These are phyloP conservation scores for Mus spicilegus DNA, from an alignment of 2,113 vertebrate genomes.

Conservation along the genomic window DNA sequence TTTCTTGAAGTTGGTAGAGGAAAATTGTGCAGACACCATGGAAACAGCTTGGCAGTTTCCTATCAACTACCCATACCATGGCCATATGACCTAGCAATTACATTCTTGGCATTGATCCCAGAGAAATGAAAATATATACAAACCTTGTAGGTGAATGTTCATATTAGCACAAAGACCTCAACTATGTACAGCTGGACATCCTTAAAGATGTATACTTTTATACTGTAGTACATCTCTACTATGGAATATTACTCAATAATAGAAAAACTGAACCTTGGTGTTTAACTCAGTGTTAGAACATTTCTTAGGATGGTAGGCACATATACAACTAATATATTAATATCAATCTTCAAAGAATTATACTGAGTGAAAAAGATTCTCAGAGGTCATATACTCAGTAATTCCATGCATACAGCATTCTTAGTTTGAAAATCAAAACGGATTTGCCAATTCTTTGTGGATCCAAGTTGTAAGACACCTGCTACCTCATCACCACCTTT, in stretches of 20 bases:
- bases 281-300: background rate
- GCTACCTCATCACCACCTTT: background rate
- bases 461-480: background rate
- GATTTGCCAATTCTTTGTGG: background rate
- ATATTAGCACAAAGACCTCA: background rate
- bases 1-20: slow-evolving; percentile 4
- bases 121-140: slow-evolving; percentile 9
- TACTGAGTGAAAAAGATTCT: background rate
- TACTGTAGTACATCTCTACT: background rate
- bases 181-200: background rate
- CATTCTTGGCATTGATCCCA: slow-evolving; percentile 17
- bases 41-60: slow-evolving; percentile 52
- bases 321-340: background rate
- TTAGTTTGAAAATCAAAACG: background rate
- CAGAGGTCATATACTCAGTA: background rate
- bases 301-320: background rate
- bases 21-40: background rate
- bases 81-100: background rate
- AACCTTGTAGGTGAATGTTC: background rate
- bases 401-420: background rate
- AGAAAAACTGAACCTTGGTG: background rate
- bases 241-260: background rate
- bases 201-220: background rate
- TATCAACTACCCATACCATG: slow-evolving; percentile 7
- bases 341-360: background rate